Evolutionary conservation across 2,797 vertebrate genomes (phyloP), one percentile per base, ranked within the genome.

Genomic region (Phoxinus dragarum): DNA sequence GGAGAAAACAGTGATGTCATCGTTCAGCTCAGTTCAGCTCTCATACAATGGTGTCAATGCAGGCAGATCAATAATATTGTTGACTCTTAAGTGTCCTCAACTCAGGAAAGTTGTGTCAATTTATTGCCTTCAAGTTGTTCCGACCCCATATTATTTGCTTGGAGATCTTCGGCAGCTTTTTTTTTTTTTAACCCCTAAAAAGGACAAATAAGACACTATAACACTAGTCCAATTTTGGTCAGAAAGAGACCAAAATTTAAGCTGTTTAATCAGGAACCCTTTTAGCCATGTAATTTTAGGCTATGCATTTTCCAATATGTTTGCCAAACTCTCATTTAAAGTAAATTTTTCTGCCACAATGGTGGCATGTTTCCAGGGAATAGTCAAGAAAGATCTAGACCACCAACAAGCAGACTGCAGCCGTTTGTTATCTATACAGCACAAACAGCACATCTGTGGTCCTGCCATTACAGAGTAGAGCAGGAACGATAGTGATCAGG

Each of bases 401-500:
- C 49, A 64, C 68, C 80, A 75, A 38, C 52, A 47, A 67, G 40
- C 71, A 52, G 66, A 54, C 61, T 80, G 64, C 21, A 12, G 38
- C 47, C 69, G 31, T 56, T 68, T 52, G 82, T 83, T 90, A 91
- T 90, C 88, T 87, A 77, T 36, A 73, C 76, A 61, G 75, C 52
- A 69, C 68, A 90, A 88, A 83, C 82, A 88, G 81, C 81, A 82
- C 82, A 86, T 80, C 75, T 81, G 69, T 82, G 69, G 54, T 80
- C 68, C 75, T 67, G 14, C 54, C 59, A 71, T 90, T 82, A 82
- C 66, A 83, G 84, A 67, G 71, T 68, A 83, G 75, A 21, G 42
- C 16, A 9, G 72, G 76, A 87, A 27, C 42, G 89, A 92, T 90
- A 86, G 52, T 34, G 68, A 90, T 90, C 89, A 85, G 49, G 69